A percentile compares a stretch with the other conserved stretches of the same genome.
Conservation (phyloP, 2,113 vertebrate genomes). For the Formicarius rufipectus region DNA sequence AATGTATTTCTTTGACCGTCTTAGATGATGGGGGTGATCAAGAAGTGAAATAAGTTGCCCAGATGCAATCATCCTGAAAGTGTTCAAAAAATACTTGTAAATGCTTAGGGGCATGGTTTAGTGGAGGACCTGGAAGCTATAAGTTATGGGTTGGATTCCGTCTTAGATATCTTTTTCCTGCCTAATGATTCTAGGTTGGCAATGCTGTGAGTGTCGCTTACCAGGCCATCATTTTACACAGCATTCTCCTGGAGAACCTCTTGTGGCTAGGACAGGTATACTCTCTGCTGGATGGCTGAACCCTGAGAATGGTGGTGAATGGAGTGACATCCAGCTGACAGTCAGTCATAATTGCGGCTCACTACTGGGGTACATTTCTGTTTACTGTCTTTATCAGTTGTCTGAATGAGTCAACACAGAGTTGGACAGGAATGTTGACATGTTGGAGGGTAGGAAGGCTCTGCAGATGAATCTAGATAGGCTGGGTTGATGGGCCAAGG, state of each 20-base stretch:
- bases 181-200: too few species aligned
- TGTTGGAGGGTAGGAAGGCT: neutral
- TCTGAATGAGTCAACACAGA: neutral
- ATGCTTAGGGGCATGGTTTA: neutral
- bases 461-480: neutral
- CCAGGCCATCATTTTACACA: neutral
- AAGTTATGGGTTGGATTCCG: neutral
- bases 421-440: neutral
- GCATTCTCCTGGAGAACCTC: neutral
- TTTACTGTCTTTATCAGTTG: neutral
- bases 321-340: neutral
- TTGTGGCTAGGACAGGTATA: neutral
- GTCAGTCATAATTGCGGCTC: neutral
- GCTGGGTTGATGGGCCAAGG: neutral
- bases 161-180: neutral
- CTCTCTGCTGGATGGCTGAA: neutral
- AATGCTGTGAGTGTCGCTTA: neutral
- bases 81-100: neutral
- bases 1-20: neutral
- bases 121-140: neutral
- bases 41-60: neutral
- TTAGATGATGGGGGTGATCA: neutral
- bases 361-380: rapidly evolving
- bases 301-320: neutral
- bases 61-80: neutral